These are phyloP conservation scores for Latheticus oryzae DNA, from an alignment of 2,888 invertebrate genomes.

Conservation along the genomic window DNA sequence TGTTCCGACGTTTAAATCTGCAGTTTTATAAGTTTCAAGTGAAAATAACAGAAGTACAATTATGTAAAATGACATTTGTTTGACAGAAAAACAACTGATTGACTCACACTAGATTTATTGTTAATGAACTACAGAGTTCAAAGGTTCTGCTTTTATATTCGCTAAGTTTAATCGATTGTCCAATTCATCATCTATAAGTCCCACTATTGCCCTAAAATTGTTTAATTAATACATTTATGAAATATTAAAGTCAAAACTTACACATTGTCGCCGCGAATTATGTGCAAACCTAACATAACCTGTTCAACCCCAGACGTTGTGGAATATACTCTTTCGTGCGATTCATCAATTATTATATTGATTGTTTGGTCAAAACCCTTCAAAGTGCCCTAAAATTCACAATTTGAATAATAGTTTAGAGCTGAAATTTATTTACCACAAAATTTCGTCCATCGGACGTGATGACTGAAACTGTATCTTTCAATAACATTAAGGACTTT, in stretches of 20 bases:
- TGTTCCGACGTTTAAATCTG: conserved; percentile 55
- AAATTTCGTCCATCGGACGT: conserved; percentile 97
- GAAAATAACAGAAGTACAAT: background rate
- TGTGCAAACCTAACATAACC: conserved; percentile 96
- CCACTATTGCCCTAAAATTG: conserved; percentile 78
- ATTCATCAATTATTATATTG: conserved; percentile 97
- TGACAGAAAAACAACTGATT: background rate
- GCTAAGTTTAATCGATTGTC: conserved; percentile 84
- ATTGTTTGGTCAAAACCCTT: conserved; percentile 99
- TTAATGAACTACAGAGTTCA: conserved; percentile 84
- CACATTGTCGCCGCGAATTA: conserved; percentile 98
- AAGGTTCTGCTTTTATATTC: conserved; percentile 85
- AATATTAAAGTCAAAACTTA: conserved; percentile 65
- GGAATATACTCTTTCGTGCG: conserved; percentile 98
- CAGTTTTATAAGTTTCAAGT: background rate
- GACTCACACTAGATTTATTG: conserved; percentile 27
- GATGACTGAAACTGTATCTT: conserved; percentile 92
- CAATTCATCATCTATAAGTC: conserved; percentile 85
- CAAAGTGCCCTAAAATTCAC: conserved; percentile 80
- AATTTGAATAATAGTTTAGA: background rate
- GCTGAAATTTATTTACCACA: conserved; percentile 72
- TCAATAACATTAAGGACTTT: conserved; percentile 43
- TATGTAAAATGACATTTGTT: conserved; percentile 3
- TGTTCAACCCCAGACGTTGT: conserved; percentile 91
- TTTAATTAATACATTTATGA: background rate